Evolutionary conservation across 2,888 invertebrate genomes (phyloP).

Genomic region (Sarcophaga variegata): DNA sequence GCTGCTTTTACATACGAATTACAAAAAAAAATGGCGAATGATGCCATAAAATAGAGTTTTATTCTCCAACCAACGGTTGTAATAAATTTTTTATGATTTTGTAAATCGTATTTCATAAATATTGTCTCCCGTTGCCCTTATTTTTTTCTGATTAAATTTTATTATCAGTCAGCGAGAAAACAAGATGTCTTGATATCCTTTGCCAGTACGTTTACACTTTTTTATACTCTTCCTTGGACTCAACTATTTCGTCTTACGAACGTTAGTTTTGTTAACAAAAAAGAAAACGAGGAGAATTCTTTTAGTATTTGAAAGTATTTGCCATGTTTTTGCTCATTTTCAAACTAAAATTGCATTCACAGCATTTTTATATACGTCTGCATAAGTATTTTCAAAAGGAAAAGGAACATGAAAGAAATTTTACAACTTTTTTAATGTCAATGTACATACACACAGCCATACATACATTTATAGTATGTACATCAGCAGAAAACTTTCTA

Average conservation of each 20-base stretch:
- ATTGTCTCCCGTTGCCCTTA: not conserved
- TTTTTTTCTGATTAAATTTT: slow-evolving; percentile 15
- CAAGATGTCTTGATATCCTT: slow-evolving; percentile 1
- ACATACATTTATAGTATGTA: not conserved
- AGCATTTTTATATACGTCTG: slow-evolving; percentile 33
- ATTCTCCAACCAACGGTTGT: slow-evolving; percentile 60
- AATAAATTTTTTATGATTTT: slow-evolving; percentile 58
- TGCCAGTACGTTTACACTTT: not conserved
- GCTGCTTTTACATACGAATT: not conserved
- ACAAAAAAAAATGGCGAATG: not conserved
- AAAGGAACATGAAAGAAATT: slow-evolving; percentile 22
- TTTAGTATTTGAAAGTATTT: slow-evolving; percentile 19
- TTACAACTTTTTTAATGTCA: slow-evolving; percentile 36
- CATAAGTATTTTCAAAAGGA: slow-evolving; percentile 11
- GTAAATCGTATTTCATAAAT: slow-evolving; percentile 62
- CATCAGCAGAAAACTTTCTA: not conserved
- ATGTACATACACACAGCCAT: not conserved
- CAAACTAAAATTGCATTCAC: slow-evolving; percentile 46
- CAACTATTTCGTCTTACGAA: not conserved
- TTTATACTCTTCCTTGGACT: not conserved
- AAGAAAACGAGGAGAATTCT: slow-evolving; percentile 26
- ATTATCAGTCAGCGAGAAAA: slow-evolving; percentile 59
- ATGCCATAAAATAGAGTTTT: slow-evolving; percentile 48
- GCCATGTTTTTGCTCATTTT: slow-evolving; percentile 21
- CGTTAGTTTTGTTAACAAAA: too few species aligned